Percentiles rank a stretch among this genome's conserved stretches.
Evolutionary conservation across 2,888 invertebrate genomes (phyloP).

Genomic region (Acanthoscelides obtectus): DNA sequence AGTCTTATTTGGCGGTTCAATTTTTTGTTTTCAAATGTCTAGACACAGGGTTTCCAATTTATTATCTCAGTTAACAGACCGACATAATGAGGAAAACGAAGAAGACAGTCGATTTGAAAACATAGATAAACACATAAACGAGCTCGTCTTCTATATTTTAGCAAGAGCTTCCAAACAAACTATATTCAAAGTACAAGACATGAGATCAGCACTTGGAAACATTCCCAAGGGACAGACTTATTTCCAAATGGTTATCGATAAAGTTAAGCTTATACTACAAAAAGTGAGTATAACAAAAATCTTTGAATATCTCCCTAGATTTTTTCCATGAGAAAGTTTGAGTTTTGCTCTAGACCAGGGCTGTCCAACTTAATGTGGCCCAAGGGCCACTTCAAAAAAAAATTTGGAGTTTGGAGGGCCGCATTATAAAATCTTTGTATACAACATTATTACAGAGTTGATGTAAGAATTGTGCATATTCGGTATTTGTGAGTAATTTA

Average conservation of each 20-base stretch:
- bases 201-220: background rate
- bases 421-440: no score
- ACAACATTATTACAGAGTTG: no score
- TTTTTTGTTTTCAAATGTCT: background rate
- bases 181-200: background rate
- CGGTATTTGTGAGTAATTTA: no score
- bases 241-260: background rate
- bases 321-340: no score
- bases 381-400: no score
- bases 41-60: background rate
- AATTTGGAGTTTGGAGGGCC: no score
- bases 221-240: background rate
- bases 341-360: no score
- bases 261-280: background rate
- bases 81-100: background rate
- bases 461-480: no score
- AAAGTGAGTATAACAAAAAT: background rate
- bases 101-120: background rate
- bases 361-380: no score
- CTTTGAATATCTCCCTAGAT: no score
- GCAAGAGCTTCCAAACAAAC: background rate
- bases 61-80: background rate
- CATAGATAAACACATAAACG: background rate
- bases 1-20: no score
- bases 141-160: background rate